Evolutionary conservation across 2,888 invertebrate genomes (phyloP).

Genomic region (Acrobasis consociella): DNA sequence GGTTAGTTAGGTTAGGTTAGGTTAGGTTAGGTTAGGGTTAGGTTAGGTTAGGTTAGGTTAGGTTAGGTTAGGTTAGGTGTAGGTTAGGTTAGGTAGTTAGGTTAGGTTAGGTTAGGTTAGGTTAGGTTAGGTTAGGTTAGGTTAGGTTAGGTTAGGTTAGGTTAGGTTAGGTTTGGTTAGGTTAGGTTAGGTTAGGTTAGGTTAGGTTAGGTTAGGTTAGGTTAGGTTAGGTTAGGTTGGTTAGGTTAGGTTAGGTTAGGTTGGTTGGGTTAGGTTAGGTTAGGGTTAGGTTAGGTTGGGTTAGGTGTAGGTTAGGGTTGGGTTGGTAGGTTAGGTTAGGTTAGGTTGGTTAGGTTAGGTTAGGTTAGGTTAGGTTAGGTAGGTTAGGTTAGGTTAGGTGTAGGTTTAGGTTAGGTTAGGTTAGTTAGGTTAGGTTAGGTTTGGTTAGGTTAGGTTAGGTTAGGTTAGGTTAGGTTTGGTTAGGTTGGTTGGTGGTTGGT

Average conservation of each 20-base stretch:
- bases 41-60: constrained; percentile 27
- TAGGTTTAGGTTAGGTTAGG: constrained; percentile 18
- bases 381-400: too few relatives aligned
- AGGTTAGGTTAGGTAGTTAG: constrained; percentile 8
- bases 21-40: constrained; percentile 28
- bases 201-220: too few relatives aligned
- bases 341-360: too few relatives aligned
- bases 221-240: constrained; percentile 30
- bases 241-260: too few relatives aligned
- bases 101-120: constrained; percentile 27
- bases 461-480: constrained; percentile 36
- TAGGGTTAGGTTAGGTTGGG: too few relatives aligned
- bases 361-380: too few relatives aligned
- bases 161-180: constrained; percentile 32
- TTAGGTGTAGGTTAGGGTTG: too few relatives aligned
- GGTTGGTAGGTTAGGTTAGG: too few relatives aligned
- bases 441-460: constrained; percentile 32
- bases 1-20: constrained; percentile 27
- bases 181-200: too few relatives aligned
- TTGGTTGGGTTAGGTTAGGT: too few relatives aligned
- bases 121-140: constrained; percentile 29
- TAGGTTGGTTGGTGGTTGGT: constrained; percentile 33
- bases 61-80: too few relatives aligned
- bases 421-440: constrained; percentile 32
- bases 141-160: constrained; percentile 32